phyloP scores from a whole-genome alignment of 2,888 invertebrate genomes.

The Netelia virgata region DNA sequence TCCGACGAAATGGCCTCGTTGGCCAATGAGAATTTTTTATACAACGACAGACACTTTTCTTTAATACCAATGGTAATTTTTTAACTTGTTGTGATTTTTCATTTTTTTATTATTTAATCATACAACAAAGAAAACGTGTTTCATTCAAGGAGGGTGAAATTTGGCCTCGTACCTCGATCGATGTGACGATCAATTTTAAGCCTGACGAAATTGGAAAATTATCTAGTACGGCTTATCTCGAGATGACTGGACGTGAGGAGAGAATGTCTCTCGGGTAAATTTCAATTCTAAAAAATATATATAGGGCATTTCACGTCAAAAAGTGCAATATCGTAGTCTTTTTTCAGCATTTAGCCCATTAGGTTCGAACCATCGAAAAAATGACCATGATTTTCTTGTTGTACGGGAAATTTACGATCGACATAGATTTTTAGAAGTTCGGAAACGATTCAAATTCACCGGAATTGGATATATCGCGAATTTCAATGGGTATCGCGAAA shows the following conservation, averaged over 20 bases:
- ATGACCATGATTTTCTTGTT: too few species aligned
- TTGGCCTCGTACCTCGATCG: slow-evolving; percentile 86
- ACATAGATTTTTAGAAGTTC: too few species aligned
- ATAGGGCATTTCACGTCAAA: too few species aligned
- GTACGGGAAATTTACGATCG: too few species aligned
- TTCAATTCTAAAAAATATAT: neutral
- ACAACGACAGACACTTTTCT: slow-evolving; percentile 83
- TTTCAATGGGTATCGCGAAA: too few species aligned
- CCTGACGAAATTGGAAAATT: slow-evolving; percentile 86
- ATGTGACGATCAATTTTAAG: slow-evolving; percentile 86
- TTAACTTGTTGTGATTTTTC: neutral
- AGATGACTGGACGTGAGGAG: slow-evolving; percentile 86
- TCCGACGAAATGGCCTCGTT: slow-evolving; percentile 82
- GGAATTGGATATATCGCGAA: too few species aligned
- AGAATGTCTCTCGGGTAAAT: slow-evolving; percentile 85
- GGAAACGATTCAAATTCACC: too few species aligned
- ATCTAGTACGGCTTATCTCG: slow-evolving; percentile 86
- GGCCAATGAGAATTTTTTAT: slow-evolving; percentile 80
- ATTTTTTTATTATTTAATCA: neutral
- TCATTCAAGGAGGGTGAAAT: slow-evolving; percentile 86
- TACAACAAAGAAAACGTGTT: neutral
- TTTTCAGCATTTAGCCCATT: too few species aligned
- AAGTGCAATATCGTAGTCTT: too few species aligned
- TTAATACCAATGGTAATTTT: slow-evolving; percentile 86
- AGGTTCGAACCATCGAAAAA: too few species aligned